These are phyloP conservation scores for Parthenolecanium corni DNA, from an alignment of 2,888 invertebrate genomes.

Conservation along the genomic window DNA sequence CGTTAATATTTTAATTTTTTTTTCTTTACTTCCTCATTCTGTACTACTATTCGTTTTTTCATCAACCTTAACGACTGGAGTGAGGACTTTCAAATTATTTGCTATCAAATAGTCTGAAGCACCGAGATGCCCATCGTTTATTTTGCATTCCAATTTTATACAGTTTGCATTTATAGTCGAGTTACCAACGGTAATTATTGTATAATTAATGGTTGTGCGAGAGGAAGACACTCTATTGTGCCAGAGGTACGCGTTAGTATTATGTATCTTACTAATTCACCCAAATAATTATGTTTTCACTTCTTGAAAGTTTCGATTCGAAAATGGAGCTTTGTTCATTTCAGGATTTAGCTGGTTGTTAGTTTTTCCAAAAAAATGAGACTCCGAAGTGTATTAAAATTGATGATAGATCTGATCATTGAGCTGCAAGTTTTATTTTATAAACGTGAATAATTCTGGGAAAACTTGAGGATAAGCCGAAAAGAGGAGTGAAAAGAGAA, in stretches of 20 bases:
- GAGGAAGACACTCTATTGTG: background rate
- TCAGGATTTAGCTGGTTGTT: too few relatives aligned
- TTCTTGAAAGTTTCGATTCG: background rate
- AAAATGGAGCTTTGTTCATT: background rate
- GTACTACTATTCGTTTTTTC: background rate
- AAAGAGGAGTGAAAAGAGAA: too few relatives aligned
- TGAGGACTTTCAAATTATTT: too few relatives aligned
- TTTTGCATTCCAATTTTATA: background rate
- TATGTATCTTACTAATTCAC: background rate
- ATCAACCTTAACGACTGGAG: too few relatives aligned
- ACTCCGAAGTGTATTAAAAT: too few relatives aligned
- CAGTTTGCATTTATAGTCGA: background rate
- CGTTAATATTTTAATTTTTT: background rate
- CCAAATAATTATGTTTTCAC: background rate
- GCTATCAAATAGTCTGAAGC: background rate
- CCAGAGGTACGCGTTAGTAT: background rate
- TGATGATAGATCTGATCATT: too few relatives aligned
- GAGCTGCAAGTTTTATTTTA: too few relatives aligned
- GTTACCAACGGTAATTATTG: constrained; percentile 1
- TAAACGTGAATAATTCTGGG: too few relatives aligned
- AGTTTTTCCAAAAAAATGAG: too few relatives aligned
- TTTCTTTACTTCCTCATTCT: background rate
- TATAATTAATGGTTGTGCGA: constrained; percentile 1
- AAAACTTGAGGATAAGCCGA: too few relatives aligned
- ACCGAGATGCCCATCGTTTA: background rate